phyloP scores from a whole-genome alignment of 2,888 invertebrate species.

The Noctua comes region DNA sequence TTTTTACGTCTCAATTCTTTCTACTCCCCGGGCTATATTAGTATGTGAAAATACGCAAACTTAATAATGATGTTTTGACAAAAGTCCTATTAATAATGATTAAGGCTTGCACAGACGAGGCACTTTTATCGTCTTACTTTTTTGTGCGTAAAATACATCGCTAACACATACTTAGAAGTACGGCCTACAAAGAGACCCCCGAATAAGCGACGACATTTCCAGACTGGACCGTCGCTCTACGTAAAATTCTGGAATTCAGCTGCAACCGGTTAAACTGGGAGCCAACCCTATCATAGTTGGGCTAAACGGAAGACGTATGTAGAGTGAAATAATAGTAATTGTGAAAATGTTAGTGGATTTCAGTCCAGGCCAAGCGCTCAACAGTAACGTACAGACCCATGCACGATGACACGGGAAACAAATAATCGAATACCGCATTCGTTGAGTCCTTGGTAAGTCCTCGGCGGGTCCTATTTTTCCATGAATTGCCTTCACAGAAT shows the following conservation, averaged over 20 bases:
- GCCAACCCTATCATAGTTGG: neutral
- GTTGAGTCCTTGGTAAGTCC: neutral
- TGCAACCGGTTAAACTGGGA: neutral
- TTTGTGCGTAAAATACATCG: neutral
- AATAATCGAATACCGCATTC: neutral
- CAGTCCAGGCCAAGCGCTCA: neutral
- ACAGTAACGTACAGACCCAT: neutral
- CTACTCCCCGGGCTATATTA: constrained; percentile 34
- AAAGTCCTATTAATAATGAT: constrained; percentile 56
- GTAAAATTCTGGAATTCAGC: neutral
- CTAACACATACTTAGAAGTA: neutral
- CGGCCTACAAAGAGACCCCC: neutral
- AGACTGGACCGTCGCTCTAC: neutral
- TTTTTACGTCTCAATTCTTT: constrained; percentile 36
- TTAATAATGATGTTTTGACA: constrained; percentile 57
- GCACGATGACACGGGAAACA: neutral
- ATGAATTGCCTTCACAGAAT: neutral
- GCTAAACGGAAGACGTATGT: neutral
- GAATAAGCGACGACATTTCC: neutral
- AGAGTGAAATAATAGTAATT: neutral
- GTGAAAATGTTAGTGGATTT: neutral
- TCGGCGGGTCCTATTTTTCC: neutral
- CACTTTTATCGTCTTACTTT: neutral
- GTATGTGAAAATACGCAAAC: constrained; percentile 46
- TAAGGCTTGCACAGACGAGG: neutral